These are phyloP conservation scores for Stigmatopora nigra DNA, from an alignment of 2,113 vertebrate species.

Conservation along the genomic window DNA sequence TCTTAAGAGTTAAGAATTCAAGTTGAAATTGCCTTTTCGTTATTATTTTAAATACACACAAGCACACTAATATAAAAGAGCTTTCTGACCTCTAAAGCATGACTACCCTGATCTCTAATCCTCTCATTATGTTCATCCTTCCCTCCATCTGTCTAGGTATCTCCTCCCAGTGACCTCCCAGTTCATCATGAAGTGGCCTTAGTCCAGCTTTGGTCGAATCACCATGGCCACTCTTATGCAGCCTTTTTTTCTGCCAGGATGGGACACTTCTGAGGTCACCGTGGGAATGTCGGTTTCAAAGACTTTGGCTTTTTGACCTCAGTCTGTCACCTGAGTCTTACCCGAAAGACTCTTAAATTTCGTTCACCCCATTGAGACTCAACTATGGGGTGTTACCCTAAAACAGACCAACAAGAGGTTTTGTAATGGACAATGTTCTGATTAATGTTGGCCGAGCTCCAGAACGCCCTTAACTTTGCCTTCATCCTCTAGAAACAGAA, in stretches of 20 bases:
- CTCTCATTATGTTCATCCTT: conserved; percentile 61
- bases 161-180: conserved; percentile 90
- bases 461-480: conserved; percentile 21
- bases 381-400: conserved; percentile 36
- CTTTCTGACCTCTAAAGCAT: conserved; percentile 57
- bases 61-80: conserved; percentile 1
- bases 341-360: conserved; percentile 26
- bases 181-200: conserved; percentile 86
- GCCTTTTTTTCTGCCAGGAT: conserved; percentile 81
- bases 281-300: conserved; percentile 40
- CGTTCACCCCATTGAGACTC: conserved; percentile 29
- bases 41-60: conserved; percentile 6
- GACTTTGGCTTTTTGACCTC: conserved; percentile 47
- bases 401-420: conserved; percentile 41
- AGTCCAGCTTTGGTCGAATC: conserved; percentile 76
- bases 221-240: conserved; percentile 76
- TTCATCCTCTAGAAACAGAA: conserved; percentile 44
- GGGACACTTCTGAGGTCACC: conserved; percentile 79
- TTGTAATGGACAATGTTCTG: conserved; percentile 29
- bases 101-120: conserved; percentile 66
- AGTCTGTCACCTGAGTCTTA: conserved; percentile 20
- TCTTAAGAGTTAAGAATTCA: conserved; percentile 40
- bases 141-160: conserved; percentile 79
- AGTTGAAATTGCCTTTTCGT: conserved; percentile 19
- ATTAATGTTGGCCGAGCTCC: conserved; percentile 24